Evolutionary conservation across 2,113 vertebrate species (phyloP), one percentile per base, ranked within the genome.

Genomic region (Phoenicopterus ruber): DNA sequence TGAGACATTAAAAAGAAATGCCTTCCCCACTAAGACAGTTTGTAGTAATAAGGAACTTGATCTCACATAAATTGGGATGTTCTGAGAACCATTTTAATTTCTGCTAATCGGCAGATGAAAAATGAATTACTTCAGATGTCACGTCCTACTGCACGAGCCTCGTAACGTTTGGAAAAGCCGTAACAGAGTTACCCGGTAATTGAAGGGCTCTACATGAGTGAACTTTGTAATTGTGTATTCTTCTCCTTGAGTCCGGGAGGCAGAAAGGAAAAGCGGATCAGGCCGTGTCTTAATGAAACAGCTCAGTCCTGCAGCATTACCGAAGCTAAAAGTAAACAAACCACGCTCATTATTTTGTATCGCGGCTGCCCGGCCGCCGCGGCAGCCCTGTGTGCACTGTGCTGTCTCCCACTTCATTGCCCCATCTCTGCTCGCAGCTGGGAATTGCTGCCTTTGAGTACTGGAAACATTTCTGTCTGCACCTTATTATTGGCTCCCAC

Each of bases 201-300:
- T 96, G 97, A 95, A 95, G 82, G 88, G 92, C 92, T 97, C 69
- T 97, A 96, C 94, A 95, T 94, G 93, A 94, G 72, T 96, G 94
- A 97, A 96, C 84, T 96, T 93, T 81, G 85, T 97, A 96, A 97
- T 96, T 94, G 97, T 47, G 3, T 80, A 82, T 95, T 95, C 84
- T 94, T 95, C 78, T 92, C 62, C 86, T 83, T 9, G 4, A 80
- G 74, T 95, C 74, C 34, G 3, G 78, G 36, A 86, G 86, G 69
- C 86, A 91, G 83, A 88, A 92, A 87, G 82, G 72, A 83, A 80
- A 86, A 89, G 66, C 3, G 0, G 77, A 86, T 95, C 83, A 79
- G 86, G 70, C 77, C 90, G 74, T 0, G 3, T 93, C 70, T 94
- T 96, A 92, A 96, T 76, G 96, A 92, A 96, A 83, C 61, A 57